These are phyloP conservation scores for Batillaria attramentaria DNA, from an alignment of 1,140 invertebrate species.

Conservation along the genomic window DNA sequence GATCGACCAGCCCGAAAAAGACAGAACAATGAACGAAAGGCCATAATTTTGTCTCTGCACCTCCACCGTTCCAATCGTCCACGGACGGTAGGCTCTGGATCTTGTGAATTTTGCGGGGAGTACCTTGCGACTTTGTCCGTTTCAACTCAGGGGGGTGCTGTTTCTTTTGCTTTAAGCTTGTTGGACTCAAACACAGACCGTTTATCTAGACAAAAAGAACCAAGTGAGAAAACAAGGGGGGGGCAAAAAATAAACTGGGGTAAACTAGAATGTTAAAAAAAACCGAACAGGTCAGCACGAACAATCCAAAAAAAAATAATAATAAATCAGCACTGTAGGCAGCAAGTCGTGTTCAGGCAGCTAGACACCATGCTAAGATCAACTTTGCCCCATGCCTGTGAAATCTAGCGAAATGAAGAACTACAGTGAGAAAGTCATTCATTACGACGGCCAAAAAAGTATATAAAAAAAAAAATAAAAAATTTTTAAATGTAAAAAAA, in stretches of 20 bases:
- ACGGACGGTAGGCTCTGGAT: constrained; percentile 68
- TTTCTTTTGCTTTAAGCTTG: constrained; percentile 66
- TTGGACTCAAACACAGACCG: constrained; percentile 81
- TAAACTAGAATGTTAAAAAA: too few species aligned
- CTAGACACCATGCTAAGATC: too few species aligned
- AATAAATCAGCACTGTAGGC: too few species aligned
- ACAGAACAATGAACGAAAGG: background rate
- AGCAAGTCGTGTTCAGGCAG: too few species aligned
- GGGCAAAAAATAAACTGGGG: background rate
- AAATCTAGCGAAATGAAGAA: too few species aligned
- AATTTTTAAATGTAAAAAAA: background rate
- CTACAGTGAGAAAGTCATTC: too few species aligned
- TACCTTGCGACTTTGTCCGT: constrained; percentile 72
- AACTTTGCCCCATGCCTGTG: too few species aligned
- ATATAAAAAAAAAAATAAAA: background rate
- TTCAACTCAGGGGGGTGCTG: constrained; percentile 67
- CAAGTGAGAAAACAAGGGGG: constrained; percentile 1
- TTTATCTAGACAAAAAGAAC: constrained; percentile 79
- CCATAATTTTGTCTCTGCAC: too few species aligned
- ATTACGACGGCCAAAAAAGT: too few species aligned
- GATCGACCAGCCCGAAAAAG: background rate
- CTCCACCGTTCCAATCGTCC: constrained; percentile 67
- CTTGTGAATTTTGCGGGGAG: constrained; percentile 68
- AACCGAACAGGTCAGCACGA: too few species aligned
- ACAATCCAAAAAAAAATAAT: too few species aligned